Base-by-base conservation (phyloP, 53 echinoderm and acorn worm species). In the Arbacia lixula region DNA sequence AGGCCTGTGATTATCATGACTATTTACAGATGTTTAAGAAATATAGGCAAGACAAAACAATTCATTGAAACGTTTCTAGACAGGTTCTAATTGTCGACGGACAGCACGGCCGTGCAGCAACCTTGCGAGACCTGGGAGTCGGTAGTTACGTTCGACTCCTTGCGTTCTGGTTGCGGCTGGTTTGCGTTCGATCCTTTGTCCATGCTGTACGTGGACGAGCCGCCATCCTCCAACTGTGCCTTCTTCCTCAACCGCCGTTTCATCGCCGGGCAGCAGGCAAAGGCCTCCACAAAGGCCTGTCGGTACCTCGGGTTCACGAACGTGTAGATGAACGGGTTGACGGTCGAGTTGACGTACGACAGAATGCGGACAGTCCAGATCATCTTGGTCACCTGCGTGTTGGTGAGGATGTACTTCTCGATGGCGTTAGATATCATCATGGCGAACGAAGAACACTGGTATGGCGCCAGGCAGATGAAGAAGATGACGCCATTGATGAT, bases 391-490 rank as follows among this genome's bases (percentile, higher is more conserved):
- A 56, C 61, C 65, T 89, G 90, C 25, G 74, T 53, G 1, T 2
- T 17, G 26, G 66, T 75, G 17, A 88, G 58, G 35, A 87, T 50
- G 25, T 61, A 77, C 8, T 68, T 49, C 2, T 72, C 91, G 30
- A 41, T 86, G 9, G 65, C 60, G 10, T 68, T 57, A 19, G 82
- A 62, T 22, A 93, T 90, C 37, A 91, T 93, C 54, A 90, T 37
- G 2, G 86, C 56, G 74, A 91, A 84, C 0, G 93, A 80, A 3
- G 85, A 39, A 16, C 88, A 64, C 62, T 95, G 86, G 56, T 88
- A 95, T 1, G 95, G 95, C 29, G 90, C 88, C 14, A 95, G 73
- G 25, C 88, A 82, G 35, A 91, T 53, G 81, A 95, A 95, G 86
- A 95, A 95, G 46, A 91, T 76, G 56, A 87, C 65, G 5, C 93